phyloP scores from a whole-genome alignment of 2,797 vertebrate genomes.

The Smutsia temminckii region DNA sequence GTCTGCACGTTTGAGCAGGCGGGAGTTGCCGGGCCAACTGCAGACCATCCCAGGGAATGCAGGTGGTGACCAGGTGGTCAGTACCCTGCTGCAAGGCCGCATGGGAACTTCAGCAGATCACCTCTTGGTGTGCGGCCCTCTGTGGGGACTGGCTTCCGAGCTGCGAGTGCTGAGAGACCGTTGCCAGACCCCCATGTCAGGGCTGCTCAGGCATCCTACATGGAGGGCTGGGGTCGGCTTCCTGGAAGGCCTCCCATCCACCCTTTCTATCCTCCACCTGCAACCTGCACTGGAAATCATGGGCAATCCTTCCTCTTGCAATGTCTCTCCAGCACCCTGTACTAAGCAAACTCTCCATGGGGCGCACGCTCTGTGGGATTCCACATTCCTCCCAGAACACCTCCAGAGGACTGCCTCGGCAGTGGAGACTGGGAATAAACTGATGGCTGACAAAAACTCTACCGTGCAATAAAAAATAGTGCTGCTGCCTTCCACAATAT shows the following conservation, averaged over 20 bases:
- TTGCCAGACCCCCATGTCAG: background rate
- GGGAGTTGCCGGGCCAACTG: background rate
- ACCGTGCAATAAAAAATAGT: background rate
- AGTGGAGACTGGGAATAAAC: background rate
- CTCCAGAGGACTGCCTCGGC: too few relatives aligned
- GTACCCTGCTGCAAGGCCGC: background rate
- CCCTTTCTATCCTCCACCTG: accelerated
- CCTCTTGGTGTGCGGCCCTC: background rate
- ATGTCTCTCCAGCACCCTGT: background rate
- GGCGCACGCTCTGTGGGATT: too few relatives aligned
- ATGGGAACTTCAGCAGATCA: background rate
- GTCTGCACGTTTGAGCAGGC: background rate
- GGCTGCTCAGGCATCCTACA: accelerated
- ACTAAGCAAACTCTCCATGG: accelerated
- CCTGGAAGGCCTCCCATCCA: accelerated
- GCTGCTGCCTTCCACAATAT: too few relatives aligned
- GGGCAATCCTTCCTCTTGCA: accelerated
- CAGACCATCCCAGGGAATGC: accelerated
- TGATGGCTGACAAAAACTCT: too few relatives aligned
- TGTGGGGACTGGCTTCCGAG: too few relatives aligned
- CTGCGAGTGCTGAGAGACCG: background rate
- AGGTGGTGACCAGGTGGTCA: background rate
- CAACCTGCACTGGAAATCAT: accelerated
- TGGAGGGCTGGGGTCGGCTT: background rate
- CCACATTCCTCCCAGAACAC: too few relatives aligned